Conservation (phyloP, 2,113 vertebrate species). For the Trematomus loennbergii region DNA sequence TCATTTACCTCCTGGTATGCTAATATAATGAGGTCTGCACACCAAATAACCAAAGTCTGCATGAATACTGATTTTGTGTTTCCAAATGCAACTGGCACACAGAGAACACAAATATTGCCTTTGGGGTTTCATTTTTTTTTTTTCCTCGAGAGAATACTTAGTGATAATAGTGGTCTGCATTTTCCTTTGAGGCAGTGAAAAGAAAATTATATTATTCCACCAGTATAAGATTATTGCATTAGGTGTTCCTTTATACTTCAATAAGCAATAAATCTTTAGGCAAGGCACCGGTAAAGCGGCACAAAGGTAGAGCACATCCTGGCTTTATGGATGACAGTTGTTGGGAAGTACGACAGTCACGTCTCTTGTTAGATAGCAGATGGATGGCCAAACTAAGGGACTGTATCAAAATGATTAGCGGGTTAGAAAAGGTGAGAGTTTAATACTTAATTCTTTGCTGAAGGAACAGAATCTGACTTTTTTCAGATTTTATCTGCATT, state of each 20-base stretch:
- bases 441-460: neutral
- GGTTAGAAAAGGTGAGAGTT: constrained; percentile 25
- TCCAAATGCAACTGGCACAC: constrained; percentile 57
- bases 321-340: constrained; percentile 63
- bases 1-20: constrained; percentile 82
- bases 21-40: constrained; percentile 78
- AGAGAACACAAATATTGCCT: constrained; percentile 61
- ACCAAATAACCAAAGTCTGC: constrained; percentile 71
- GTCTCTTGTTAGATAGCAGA: constrained; percentile 32
- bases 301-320: constrained; percentile 49
- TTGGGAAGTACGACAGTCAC: constrained; percentile 43
- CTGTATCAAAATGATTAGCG: neutral
- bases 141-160: constrained; percentile 72
- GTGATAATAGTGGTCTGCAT: constrained; percentile 71
- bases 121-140: constrained; percentile 26
- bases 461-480: neutral
- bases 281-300: constrained; percentile 50
- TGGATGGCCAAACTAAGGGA: constrained; percentile 7
- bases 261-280: constrained; percentile 70
- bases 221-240: constrained; percentile 77
- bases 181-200: constrained; percentile 70
- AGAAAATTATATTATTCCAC: constrained; percentile 79
- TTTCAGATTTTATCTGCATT: neutral
- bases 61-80: constrained; percentile 72
- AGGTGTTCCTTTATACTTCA: constrained; percentile 74